A percentile compares a stretch with the other conserved stretches of the same genome.
These are phyloP conservation scores for Poecilia picta DNA, from an alignment of 2,797 vertebrate genomes.

Conservation along the genomic window DNA sequence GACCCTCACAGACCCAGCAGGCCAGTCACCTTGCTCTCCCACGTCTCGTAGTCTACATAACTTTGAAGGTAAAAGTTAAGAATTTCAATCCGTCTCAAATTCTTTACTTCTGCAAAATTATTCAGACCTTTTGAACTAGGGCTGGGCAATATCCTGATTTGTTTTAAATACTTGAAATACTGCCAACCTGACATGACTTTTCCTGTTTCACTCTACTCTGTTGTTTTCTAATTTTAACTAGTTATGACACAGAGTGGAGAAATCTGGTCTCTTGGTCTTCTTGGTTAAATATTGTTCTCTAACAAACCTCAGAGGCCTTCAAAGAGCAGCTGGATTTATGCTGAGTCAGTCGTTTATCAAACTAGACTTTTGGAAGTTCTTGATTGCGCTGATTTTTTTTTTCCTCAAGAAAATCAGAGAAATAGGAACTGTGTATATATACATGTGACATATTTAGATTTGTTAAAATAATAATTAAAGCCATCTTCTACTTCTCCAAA, in stretches of 20 bases:
- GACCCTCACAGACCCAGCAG: conserved; percentile 87
- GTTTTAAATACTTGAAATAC: no score
- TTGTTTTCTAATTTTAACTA: no score
- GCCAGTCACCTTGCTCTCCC: conserved; percentile 88
- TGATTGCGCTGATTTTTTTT: background rate
- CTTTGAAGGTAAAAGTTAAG: conserved; percentile 88
- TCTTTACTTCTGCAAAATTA: background rate
- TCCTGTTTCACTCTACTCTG: no score
- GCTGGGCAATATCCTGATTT: no score
- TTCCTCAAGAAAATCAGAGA: background rate
- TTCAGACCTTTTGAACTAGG: background rate
- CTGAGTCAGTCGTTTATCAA: background rate
- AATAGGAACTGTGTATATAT: background rate
- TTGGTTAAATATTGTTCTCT: background rate
- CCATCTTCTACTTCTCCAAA: background rate
- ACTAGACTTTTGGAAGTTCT: background rate
- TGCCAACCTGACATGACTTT: no score
- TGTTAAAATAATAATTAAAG: background rate
- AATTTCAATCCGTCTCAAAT: conserved; percentile 14
- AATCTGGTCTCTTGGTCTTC: background rate
- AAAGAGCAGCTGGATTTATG: background rate
- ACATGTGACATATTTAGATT: background rate
- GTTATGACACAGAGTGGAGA: no score
- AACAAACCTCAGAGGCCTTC: background rate
- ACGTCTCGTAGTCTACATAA: conserved; percentile 86